Evolutionary conservation across 2,797 vertebrate genomes (phyloP).

Genomic region (Pampus argenteus): DNA sequence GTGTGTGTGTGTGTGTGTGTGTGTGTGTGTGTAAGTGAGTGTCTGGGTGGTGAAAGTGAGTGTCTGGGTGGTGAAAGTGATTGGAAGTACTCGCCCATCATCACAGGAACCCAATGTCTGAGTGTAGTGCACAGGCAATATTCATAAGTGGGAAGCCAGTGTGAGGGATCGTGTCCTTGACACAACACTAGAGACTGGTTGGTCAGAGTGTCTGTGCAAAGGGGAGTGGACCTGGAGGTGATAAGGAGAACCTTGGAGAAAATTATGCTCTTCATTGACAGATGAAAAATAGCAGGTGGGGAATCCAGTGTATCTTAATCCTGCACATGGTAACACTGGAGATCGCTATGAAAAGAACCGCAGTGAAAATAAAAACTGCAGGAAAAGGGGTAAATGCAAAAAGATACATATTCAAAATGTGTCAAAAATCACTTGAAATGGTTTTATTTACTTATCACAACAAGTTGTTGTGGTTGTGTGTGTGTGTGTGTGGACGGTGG

Average conservation of each 20-base stretch:
- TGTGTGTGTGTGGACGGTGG: background rate
- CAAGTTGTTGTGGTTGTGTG: background rate
- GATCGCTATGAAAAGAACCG: background rate
- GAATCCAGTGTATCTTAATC: background rate
- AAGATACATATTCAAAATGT: background rate
- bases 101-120: background rate
- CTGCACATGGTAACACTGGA: constrained; percentile 4
- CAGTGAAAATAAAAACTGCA: background rate
- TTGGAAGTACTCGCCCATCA: background rate
- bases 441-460: no score
- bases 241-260: constrained; percentile 27
- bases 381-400: background rate
- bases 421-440: background rate
- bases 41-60: no score
- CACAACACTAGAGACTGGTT: constrained; percentile 14
- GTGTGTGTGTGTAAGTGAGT: no score
- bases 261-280: constrained; percentile 25
- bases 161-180: constrained; percentile 42
- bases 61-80: background rate
- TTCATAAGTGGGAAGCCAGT: constrained; percentile 22
- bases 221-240: background rate
- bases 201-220: constrained; percentile 30
- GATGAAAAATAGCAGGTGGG: constrained; percentile 42
- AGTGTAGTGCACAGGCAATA: constrained; percentile 1
- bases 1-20: no score